phyloP scores from a whole-genome alignment of 2,888 invertebrate genomes.

The Tyria jacobaeae region DNA sequence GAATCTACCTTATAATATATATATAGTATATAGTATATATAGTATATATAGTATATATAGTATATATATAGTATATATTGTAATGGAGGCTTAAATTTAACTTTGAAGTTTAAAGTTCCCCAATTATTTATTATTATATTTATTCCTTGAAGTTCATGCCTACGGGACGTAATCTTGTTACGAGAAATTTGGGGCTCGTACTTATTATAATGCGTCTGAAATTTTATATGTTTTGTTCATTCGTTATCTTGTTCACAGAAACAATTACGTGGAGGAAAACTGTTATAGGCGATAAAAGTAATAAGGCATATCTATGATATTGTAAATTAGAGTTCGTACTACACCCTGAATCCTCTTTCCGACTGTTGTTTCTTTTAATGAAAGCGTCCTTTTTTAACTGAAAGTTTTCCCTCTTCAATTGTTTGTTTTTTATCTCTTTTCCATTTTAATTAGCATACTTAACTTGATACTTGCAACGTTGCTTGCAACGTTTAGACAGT shows the following conservation, averaged over 20 bases:
- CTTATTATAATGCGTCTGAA: constrained; percentile 17
- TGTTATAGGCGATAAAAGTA: constrained; percentile 15
- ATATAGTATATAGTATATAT: too few relatives aligned
- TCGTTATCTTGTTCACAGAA: constrained; percentile 10
- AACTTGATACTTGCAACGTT: too few relatives aligned
- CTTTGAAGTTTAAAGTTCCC: background rate
- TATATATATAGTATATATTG: too few relatives aligned
- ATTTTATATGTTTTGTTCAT: constrained; percentile 6
- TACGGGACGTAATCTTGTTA: constrained; percentile 9
- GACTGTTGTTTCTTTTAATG: background rate
- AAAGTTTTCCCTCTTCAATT: too few relatives aligned
- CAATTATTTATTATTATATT: too few relatives aligned
- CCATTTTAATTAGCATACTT: too few relatives aligned
- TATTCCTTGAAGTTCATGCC: background rate
- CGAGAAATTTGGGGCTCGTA: constrained; percentile 15
- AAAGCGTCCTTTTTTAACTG: background rate
- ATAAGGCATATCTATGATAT: background rate
- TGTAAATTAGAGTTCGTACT: background rate
- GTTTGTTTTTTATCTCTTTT: background rate
- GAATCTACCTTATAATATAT: too few relatives aligned
- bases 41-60: too few relatives aligned
- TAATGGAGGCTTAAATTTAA: constrained; percentile 8
- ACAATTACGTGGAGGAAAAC: background rate
- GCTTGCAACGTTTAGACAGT: too few relatives aligned
- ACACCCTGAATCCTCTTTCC: background rate